Base-by-base conservation (phyloP, 1,140 invertebrate species). In the Drosophila ananassae region DNA sequence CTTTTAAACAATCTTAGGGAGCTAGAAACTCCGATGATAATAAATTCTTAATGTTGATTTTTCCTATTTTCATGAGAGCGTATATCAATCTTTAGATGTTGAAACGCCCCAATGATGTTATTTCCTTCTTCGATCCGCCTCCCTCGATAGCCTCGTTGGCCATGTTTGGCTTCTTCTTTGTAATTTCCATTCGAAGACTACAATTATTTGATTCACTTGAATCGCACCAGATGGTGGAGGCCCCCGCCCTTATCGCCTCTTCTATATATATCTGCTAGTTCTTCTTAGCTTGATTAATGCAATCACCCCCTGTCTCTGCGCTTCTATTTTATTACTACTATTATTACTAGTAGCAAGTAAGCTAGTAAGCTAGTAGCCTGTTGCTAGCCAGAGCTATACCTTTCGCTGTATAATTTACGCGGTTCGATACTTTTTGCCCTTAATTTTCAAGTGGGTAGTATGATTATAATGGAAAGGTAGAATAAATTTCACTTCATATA, bases 311-410 rank as follows among this genome's bases (percentile, higher is more conserved):
- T 17, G 54, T 7, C 28, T n/a, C 34, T 47, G 59, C 46, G 34
- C 46, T 73, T 52, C 60, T 71, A 68, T 77, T 80, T 73, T 60
- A 83, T 79, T 82, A 81, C 71, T 61, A 59, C 59, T 59, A 80
- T 77, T 76, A 77, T 73, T 77, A 66, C 44, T 6, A 28, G 25
- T 28, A 28, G 25, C 25, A 6, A 17, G 17, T 17, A 17, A 17
- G 25, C 25, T 28, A 17, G 17, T 17, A 17, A 17, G 25, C 34
- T 46, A 32, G 47, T 39, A 25, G 68, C 72, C 68, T 73, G 71
- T 61, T 63, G 59, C 57, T 54, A 57, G 47, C 59, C 59, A 22
- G 17, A 13, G 25, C 22, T 25, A 6, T 25, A 4, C 25, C 25
- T 25, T 28, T 28, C 5, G 25, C 12, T 44, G 52, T 47, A 55